phyloP scores from a whole-genome alignment of 2,797 vertebrate species.

The Micromesistius poutassou region DNA sequence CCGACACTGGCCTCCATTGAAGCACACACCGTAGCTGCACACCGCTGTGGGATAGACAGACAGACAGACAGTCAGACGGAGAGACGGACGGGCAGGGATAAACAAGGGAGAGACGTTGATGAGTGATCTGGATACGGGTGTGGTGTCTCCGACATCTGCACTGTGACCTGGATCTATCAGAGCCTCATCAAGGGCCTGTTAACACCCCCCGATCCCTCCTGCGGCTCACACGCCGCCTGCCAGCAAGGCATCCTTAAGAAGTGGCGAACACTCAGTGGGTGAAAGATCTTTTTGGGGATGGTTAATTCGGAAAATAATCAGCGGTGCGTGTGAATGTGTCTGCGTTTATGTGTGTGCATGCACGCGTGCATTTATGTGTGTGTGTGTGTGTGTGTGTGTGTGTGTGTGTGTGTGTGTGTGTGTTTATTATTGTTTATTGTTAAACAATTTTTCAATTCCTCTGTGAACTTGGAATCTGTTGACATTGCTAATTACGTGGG shows the following conservation, averaged over 20 bases:
- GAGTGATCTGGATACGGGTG: constrained; percentile 51
- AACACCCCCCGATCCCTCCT: constrained; percentile 36
- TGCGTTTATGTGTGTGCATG: not conserved
- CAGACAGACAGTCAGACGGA: constrained; percentile 29
- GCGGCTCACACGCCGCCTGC: constrained; percentile 42
- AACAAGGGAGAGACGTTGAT: constrained; percentile 27
- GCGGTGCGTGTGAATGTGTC: not conserved
- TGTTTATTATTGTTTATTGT: no score
- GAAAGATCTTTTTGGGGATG: constrained; percentile 20
- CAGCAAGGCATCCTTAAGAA: constrained; percentile 28
- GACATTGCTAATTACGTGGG: no score
- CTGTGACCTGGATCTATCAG: constrained; percentile 47
- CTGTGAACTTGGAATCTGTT: no score
- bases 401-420: not conserved
- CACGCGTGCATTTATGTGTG: not conserved
- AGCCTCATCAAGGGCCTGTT: constrained; percentile 43
- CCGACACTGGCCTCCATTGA: constrained; percentile 78
- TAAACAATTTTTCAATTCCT: no score
- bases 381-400: not conserved
- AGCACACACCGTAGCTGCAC: constrained; percentile 75
- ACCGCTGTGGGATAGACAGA: constrained; percentile 59
- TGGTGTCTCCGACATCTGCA: constrained; percentile 46
- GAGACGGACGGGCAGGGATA: constrained; percentile 27
- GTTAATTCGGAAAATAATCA: constrained; percentile 18
- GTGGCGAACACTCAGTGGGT: constrained; percentile 20